Percentiles rank a stretch among this genome's conserved stretches.
Evolutionary conservation across 1,140 invertebrate species (phyloP).

Genomic region (Penaeus chinensis): DNA sequence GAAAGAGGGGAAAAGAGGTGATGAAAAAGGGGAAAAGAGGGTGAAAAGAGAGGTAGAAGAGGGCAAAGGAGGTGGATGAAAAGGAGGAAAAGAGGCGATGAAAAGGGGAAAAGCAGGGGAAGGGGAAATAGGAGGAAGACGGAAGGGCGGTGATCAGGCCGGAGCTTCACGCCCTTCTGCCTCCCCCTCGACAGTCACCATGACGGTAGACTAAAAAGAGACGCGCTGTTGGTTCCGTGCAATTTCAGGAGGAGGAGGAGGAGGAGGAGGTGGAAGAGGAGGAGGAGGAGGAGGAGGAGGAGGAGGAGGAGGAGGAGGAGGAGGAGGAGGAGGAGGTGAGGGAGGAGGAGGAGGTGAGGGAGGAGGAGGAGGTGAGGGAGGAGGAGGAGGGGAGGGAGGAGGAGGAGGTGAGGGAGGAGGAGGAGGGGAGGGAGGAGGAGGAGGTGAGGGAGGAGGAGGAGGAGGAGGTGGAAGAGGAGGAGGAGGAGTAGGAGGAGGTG

Average conservation of each 20-base stretch:
- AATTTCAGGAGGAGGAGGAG: too few species aligned
- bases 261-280: not conserved
- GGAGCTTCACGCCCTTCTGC: too few species aligned
- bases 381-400: not conserved
- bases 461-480: not conserved
- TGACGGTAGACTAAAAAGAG: not conserved
- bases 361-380: not conserved
- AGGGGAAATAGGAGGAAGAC: not conserved
- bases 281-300: not conserved
- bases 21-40: too few species aligned
- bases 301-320: not conserved
- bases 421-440: not conserved
- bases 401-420: not conserved
- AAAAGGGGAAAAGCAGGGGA: not conserved
- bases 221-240: not conserved
- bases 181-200: too few species aligned
- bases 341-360: not conserved
- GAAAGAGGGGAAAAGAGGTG: too few species aligned
- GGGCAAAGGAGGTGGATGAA: too few species aligned
- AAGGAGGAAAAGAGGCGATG: too few species aligned
- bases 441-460: not conserved
- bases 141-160: not conserved
- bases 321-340: not conserved
- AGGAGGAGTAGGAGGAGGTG: not conserved
- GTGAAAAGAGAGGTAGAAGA: too few species aligned